Conservation (phyloP, 2,113 vertebrate genomes). For the Charina bottae region DNA sequence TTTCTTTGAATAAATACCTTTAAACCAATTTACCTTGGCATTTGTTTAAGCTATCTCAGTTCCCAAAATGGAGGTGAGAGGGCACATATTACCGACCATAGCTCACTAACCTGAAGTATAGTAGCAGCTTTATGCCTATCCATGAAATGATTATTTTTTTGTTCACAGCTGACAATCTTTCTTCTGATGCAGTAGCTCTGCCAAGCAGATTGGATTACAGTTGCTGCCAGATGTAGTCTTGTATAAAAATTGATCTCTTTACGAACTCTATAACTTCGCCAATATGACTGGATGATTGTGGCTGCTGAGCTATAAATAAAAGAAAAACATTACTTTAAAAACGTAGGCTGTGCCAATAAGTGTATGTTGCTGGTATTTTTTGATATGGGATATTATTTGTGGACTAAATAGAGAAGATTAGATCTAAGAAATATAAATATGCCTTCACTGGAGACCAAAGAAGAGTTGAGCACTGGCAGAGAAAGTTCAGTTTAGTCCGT, state of each 20-base stretch:
- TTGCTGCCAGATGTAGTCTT: conserved; percentile 55
- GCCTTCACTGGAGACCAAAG: neutral
- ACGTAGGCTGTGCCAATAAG: neutral
- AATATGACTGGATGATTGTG: conserved; percentile 74
- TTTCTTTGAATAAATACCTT: neutral
- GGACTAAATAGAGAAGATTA: neutral
- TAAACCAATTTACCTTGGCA: neutral
- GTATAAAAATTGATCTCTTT: conserved; percentile 56
- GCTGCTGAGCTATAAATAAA: conserved; percentile 68
- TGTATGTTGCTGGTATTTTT: neutral
- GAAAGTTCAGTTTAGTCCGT: neutral
- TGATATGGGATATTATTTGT: neutral
- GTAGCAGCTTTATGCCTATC: conserved; percentile 78
- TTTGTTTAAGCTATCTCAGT: neutral
- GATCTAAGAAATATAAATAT: neutral
- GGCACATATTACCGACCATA: neutral
- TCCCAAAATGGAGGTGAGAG: neutral
- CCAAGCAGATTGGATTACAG: conserved; percentile 63
- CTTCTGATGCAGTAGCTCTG: conserved; percentile 38
- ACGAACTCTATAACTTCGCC: conserved; percentile 64
- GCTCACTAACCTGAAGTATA: conserved; percentile 86
- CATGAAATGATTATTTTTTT: conserved; percentile 12
- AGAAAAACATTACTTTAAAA: conserved; percentile 30
- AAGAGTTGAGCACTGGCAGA: neutral
- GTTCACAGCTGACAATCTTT: conserved; percentile 29